Conservation (phyloP, 2,113 vertebrate genomes). For the Shinisaurus crocodilurus region DNA sequence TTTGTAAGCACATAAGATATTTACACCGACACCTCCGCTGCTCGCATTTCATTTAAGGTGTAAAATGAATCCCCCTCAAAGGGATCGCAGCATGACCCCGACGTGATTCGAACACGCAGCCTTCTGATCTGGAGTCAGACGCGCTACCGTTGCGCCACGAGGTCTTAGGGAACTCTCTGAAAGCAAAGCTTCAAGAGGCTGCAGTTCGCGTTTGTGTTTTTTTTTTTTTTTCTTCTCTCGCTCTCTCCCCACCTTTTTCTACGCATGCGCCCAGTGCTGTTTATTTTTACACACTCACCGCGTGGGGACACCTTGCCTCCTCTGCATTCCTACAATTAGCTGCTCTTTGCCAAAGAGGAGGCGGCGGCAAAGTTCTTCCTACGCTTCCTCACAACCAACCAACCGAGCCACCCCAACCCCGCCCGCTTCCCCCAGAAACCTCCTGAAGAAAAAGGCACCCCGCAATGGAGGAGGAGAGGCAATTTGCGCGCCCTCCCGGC, state of each 20-base stretch:
- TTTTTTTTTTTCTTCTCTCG: rapidly evolving
- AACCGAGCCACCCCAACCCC: no score
- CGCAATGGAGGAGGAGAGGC: rapidly evolving
- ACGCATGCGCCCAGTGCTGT: not conserved
- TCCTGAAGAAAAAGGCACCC: not conserved
- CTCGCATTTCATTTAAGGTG: rapidly evolving
- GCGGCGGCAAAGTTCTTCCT: not conserved
- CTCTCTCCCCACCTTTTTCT: rapidly evolving
- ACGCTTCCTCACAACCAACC: no score
- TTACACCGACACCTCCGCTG: rapidly evolving
- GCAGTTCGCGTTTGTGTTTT: rapidly evolving
- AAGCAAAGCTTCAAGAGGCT: slow-evolving; percentile 3
- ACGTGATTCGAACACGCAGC: slow-evolving; percentile 83
- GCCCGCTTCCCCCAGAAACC: not conserved
- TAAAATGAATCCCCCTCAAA: not conserved
- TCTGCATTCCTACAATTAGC: no score
- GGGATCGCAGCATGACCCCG: slow-evolving; percentile 77
- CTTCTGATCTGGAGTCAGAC: slow-evolving; percentile 83
- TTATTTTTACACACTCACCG: rapidly evolving
- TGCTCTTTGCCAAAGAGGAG: not conserved
- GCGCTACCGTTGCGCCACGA: slow-evolving; percentile 82
- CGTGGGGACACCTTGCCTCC: not conserved
- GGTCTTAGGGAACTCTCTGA: rapidly evolving
- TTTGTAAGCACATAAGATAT: not conserved
- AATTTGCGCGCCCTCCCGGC: rapidly evolving